Conservation (phyloP, 2,113 vertebrate species). For the Mola mola region DNA sequence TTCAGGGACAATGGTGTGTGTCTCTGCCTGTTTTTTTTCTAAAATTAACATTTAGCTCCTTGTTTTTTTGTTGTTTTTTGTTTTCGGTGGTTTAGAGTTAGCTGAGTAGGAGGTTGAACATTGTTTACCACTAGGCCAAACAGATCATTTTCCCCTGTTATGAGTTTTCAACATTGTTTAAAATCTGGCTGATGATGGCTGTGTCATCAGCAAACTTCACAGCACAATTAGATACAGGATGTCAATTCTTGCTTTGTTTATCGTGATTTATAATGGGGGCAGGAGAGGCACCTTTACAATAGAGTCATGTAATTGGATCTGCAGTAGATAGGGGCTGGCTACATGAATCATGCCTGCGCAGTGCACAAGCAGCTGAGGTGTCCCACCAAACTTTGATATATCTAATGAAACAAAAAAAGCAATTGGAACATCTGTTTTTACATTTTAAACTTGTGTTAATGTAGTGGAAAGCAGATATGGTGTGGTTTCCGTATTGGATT, state of each 20-base stretch:
- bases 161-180: not conserved
- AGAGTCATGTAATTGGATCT: slow-evolving; percentile 63
- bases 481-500: slow-evolving; percentile 39
- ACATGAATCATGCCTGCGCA: slow-evolving; percentile 62
- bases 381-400: slow-evolving; percentile 33
- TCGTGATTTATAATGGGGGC: slow-evolving; percentile 55
- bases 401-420: slow-evolving; percentile 13
- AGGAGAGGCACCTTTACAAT: slow-evolving; percentile 42
- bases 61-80: not conserved
- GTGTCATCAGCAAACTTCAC: not conserved
- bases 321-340: slow-evolving; percentile 43
- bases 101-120: not conserved
- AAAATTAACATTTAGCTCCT: not conserved
- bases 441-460: too few species aligned
- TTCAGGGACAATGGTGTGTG: too few species aligned
- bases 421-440: too few species aligned
- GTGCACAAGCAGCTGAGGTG: slow-evolving; percentile 27
- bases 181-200: not conserved
- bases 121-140: not conserved
- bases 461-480: slow-evolving; percentile 10
- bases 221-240: slow-evolving; percentile 9
- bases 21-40: too few species aligned
- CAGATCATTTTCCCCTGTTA: not conserved
- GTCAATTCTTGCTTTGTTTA: slow-evolving; percentile 61
- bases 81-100: too few species aligned